Evolutionary conservation across 2,113 vertebrate species (phyloP).

Genomic region (Atherinomorus stipes): DNA sequence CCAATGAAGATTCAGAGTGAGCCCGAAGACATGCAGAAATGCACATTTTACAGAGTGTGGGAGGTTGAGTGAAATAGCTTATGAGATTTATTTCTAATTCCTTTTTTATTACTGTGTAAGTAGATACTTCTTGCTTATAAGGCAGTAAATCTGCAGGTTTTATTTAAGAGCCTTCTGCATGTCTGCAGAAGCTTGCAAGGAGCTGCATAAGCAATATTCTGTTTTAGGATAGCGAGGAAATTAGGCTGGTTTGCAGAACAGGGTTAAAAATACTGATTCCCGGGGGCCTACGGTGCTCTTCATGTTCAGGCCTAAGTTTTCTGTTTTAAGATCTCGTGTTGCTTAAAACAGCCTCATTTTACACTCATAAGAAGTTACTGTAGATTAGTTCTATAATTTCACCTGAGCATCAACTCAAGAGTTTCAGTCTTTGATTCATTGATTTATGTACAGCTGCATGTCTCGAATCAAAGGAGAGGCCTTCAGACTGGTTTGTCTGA

Average conservation of each 20-base stretch:
- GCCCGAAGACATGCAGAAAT: conserved; percentile 6
- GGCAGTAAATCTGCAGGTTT: conserved; percentile 45
- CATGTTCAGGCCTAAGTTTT: conserved; percentile 34
- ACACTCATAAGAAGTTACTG: not conserved
- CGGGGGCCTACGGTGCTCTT: conserved; percentile 6
- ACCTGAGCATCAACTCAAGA: not conserved
- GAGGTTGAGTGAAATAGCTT: conserved; percentile 17
- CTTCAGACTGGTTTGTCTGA: not conserved
- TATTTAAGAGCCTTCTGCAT: conserved; percentile 32
- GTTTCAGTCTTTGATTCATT: conserved; percentile 9
- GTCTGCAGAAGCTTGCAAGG: conserved; percentile 27
- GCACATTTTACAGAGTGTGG: conserved; percentile 11
- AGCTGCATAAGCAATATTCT: conserved; percentile 53
- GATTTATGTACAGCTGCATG: not conserved
- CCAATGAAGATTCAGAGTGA: conserved; percentile 24
- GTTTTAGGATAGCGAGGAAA: conserved; percentile 42
- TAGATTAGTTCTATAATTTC: not conserved
- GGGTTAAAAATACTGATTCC: conserved; percentile 25
- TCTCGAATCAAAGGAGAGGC: not conserved
- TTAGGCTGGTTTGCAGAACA: conserved; percentile 41
- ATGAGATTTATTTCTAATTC: conserved; percentile 58
- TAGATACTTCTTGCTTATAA: conserved; percentile 43
- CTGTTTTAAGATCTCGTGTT: conserved; percentile 26
- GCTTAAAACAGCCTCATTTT: not conserved
- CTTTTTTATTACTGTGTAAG: conserved; percentile 61